Percentiles rank a stretch among this genome's conserved stretches.
Evolutionary conservation across 2,113 vertebrate genomes (phyloP).

Genomic region (Syrrhaptes paradoxus): DNA sequence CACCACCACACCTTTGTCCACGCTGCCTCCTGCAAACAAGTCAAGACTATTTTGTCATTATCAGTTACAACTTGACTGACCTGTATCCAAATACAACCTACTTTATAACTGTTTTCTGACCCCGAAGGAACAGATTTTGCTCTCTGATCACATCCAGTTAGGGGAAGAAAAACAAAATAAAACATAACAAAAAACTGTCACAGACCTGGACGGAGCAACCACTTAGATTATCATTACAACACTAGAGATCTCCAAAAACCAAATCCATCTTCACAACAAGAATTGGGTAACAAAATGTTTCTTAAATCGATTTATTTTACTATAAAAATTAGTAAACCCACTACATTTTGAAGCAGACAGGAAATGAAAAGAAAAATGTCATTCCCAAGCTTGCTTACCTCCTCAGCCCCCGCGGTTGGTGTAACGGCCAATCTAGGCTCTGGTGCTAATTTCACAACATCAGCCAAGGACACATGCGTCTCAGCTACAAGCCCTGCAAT

Average conservation of each 20-base stretch:
- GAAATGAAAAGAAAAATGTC: neutral
- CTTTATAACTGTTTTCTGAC: neutral
- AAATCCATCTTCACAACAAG: neutral
- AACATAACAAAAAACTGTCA: neutral
- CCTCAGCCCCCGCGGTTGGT: slow-evolving; percentile 69
- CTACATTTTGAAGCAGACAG: neutral
- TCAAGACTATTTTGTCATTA: neutral
- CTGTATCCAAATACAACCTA: neutral
- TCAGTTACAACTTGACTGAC: neutral
- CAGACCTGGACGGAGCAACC: neutral
- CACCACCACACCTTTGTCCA: neutral
- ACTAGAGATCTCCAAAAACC: neutral
- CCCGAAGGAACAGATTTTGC: neutral
- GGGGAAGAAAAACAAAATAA: neutral
- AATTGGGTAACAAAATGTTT: neutral
- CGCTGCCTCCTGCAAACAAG: neutral
- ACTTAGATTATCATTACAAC: neutral
- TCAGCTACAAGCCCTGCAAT: slow-evolving; percentile 79
- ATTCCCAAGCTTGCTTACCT: slow-evolving; percentile 74
- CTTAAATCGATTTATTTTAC: neutral
- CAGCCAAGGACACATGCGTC: slow-evolving; percentile 74
- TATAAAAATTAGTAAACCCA: neutral
- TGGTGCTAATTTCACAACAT: slow-evolving; percentile 78
- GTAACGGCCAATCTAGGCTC: slow-evolving; percentile 78
- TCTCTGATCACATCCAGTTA: neutral